Base-by-base conservation (phyloP, 2,888 invertebrate genomes). In the Xiphydria camelus region DNA sequence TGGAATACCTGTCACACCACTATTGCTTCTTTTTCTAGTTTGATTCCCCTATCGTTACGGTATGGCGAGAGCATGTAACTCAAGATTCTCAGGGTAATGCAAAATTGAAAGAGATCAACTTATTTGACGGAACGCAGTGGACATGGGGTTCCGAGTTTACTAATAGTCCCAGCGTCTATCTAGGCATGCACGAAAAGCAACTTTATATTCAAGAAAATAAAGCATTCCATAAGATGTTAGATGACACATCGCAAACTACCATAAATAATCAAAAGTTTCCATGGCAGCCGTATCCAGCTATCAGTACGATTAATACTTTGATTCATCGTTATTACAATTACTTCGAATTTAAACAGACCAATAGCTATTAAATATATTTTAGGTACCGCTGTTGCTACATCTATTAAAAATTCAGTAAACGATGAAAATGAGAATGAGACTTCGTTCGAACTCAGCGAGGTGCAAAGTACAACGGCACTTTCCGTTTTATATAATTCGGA, bases 171-270 rank as follows among this genome's bases (percentile, higher is more conserved):
- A 82, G 87, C 0, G 78, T 94, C n/a, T 94, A 93, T 73, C 78
- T 94, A 38, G 93, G 92, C 40, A 87, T 89, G 78, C 90, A 91
- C 68, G 82, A 89, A 17, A 84, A 84, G 62, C 92, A 92, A 79
- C 82, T 89, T 55, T 79, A 78, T 46, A 57, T 69, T 37, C 68
- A 72, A 53, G 73, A 74, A 59, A 75, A 70, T 47, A 40, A 52
- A 20, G 49, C 55, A 29, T 25, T 61, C 23, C 31, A 47, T 20
- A 63, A 62, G 61, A 47, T 47, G 25, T 41, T 69, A 6, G 59
- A 66, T 26, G 33, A 45, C n/a, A 43, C 59, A 9, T 18, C 51
- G 15, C 22, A 14, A 12, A 38, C 21, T n/a, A 15, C 10, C 3
- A 20, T 34, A 21, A 44, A 50, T 21, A 33, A 72, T 71, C 39